Evolutionary conservation across 1,140 invertebrate genomes (phyloP).

Genomic region (Lepidurus couesii): DNA sequence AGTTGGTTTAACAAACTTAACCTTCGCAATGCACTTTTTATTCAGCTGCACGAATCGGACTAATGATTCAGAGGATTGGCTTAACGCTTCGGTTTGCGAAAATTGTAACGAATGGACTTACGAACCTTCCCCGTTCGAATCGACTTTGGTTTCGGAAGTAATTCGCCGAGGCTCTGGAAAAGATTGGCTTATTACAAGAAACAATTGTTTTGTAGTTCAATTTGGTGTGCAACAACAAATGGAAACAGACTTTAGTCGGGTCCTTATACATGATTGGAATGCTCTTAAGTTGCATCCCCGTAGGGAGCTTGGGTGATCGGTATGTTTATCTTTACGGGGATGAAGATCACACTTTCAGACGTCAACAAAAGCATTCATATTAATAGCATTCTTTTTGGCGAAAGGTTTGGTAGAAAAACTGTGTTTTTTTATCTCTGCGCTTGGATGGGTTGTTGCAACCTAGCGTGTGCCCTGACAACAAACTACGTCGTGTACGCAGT

Average conservation of each 20-base stretch:
- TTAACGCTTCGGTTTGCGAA: not conserved
- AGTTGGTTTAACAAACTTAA: not conserved
- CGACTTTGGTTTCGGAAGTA: conserved; percentile 3
- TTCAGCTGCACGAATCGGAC: not conserved
- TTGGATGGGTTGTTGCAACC: conserved; percentile 37
- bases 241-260: conserved; percentile 39
- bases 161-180: not conserved
- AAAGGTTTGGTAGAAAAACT: conserved; percentile 37
- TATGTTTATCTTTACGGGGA: conserved; percentile 32
- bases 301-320: conserved; percentile 42
- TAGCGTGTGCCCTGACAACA: conserved; percentile 38
- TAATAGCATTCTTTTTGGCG: not conserved
- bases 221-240: conserved; percentile 40
- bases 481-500: conserved; percentile 37
- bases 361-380: not conserved
- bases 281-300: conserved; percentile 41
- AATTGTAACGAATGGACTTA: not conserved
- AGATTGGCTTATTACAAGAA: too few species aligned
- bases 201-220: conserved; percentile 39
- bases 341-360: not conserved
- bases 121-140: not conserved
- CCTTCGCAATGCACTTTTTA: not conserved
- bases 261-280: conserved; percentile 44
- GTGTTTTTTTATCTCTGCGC: conserved; percentile 14
- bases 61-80: not conserved